Percentiles rank a stretch among this genome's conserved stretches.
phyloP scores from a whole-genome alignment of 2,888 invertebrate species.

The Drosophila mayaguana region DNA sequence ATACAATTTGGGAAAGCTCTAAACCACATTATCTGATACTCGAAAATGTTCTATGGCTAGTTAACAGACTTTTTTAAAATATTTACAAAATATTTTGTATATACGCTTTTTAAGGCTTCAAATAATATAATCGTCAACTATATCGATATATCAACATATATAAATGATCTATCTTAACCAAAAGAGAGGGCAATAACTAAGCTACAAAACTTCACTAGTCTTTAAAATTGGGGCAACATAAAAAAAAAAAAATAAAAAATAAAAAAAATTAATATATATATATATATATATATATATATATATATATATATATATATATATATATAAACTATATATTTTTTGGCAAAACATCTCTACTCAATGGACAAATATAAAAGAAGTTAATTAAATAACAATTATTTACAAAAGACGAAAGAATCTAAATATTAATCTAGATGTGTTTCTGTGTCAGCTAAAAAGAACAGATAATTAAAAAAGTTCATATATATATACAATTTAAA shows the following conservation, averaged over 20 bases:
- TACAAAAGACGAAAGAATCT: slow-evolving; percentile 63
- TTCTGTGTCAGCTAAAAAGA: slow-evolving; percentile 52
- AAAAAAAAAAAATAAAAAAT: too few species aligned
- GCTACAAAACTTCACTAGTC: slow-evolving; percentile 67
- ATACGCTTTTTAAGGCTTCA: slow-evolving; percentile 79
- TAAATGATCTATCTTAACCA: slow-evolving; percentile 51
- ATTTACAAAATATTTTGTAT: slow-evolving; percentile 80
- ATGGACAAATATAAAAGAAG: slow-evolving; percentile 38
- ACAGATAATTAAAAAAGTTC: slow-evolving; percentile 34
- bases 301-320: slow-evolving; percentile 30
- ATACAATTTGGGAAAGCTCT: slow-evolving; percentile 31
- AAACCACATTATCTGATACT: slow-evolving; percentile 16
- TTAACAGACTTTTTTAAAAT: slow-evolving; percentile 74
- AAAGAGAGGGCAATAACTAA: slow-evolving; percentile 73
- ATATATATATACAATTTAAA: slow-evolving; percentile 33
- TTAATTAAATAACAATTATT: slow-evolving; percentile 72
- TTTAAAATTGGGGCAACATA: slow-evolving; percentile 44
- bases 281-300: slow-evolving; percentile 53
- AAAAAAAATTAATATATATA: too few species aligned
- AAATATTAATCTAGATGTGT: slow-evolving; percentile 73
- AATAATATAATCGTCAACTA: slow-evolving; percentile 45
- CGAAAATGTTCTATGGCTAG: slow-evolving; percentile 54
- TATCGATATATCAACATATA: slow-evolving; percentile 13
- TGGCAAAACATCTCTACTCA: slow-evolving; percentile 69
- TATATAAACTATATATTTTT: slow-evolving; percentile 65